Evolutionary conservation across 2,888 invertebrate species (phyloP), one percentile per base, ranked within the genome.

Genomic region (Watsonalla cultraria): DNA sequence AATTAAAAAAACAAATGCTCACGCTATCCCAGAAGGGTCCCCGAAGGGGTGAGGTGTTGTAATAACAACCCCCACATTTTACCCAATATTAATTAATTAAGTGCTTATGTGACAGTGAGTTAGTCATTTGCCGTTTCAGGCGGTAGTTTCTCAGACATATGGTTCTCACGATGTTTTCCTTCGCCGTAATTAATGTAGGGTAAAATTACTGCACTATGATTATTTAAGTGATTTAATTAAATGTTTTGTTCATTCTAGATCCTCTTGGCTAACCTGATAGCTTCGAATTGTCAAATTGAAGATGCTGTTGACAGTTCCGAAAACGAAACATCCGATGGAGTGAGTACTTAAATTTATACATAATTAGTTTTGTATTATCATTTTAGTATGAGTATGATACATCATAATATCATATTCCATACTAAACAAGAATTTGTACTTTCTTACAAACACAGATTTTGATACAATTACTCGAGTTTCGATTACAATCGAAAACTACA

Each of bases 271-370:
- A 80, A 84, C 72, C 67, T 85, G 58, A 70, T 82, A 70, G 68
- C 80, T 56, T 68, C 82, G 62, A 80, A 80, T 74, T 82, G 84
- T 66, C 86, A 88, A 75, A 79, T 83, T 78, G 80, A 81, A 57
- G 74, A 76, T 46, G 50, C 65, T 56, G 70, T 76, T 60, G 72
- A 73, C 33, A 59, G 61, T 42, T 61, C 61, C 52, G 64, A 66
- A 46, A 64, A 70, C 37, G 63, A 71, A 51, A 59, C 65, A 48
- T 58, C 65, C 37, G 66, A 69, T 50, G 68, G 76, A 65, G 87
- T 87, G 58, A 82, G 84, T 82, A 64, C 9, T 57, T 47, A n/a
- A 5, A 15, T 7, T 34, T 24, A 49, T 37, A 46, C 35, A 15
- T 37, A 37, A 49, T 1, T 6, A 7, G n/a, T n/a, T 47, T 24